A percentile compares a stretch with the other conserved stretches of the same genome.
phyloP scores from a whole-genome alignment of 2,113 vertebrate species.

The Oncorhynchus kisutch region DNA sequence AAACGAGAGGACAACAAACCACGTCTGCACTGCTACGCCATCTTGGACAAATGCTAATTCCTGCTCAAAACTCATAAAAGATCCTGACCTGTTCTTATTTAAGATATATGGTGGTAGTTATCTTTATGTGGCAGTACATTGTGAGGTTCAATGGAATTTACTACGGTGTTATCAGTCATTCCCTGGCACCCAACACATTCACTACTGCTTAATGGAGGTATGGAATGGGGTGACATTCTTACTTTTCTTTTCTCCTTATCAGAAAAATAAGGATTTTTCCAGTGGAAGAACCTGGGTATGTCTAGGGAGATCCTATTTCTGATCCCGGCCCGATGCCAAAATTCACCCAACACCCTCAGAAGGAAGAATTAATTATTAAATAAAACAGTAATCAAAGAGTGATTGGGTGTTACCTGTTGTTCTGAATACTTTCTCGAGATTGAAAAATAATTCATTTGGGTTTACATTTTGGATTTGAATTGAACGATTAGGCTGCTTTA shows the following conservation, averaged over 20 bases:
- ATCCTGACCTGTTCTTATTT: too few relatives aligned
- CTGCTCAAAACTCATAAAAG: too few relatives aligned
- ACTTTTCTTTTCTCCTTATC: constrained; percentile 1
- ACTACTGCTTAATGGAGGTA: constrained; percentile 37
- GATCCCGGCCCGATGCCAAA: background rate
- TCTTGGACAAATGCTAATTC: too few relatives aligned
- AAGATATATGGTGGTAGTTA: too few relatives aligned
- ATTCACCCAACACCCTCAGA: background rate
- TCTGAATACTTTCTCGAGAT: background rate
- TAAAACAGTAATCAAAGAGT: too few relatives aligned
- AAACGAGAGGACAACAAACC: too few relatives aligned
- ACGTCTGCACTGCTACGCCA: too few relatives aligned
- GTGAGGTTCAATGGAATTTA: background rate
- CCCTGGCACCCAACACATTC: background rate
- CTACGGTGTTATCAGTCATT: background rate
- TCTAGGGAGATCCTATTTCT: background rate
- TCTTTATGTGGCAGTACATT: too few relatives aligned
- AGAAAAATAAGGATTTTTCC: constrained; percentile 4
- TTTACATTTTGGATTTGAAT: too few relatives aligned
- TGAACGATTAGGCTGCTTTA: too few relatives aligned
- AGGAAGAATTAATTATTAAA: background rate
- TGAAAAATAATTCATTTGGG: too few relatives aligned
- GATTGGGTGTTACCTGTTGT: too few relatives aligned
- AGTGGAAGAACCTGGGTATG: background rate
- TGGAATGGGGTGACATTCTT: background rate